Evolutionary conservation across 2,113 vertebrate genomes (phyloP).

Genomic region (Leucopsar rothschildi): DNA sequence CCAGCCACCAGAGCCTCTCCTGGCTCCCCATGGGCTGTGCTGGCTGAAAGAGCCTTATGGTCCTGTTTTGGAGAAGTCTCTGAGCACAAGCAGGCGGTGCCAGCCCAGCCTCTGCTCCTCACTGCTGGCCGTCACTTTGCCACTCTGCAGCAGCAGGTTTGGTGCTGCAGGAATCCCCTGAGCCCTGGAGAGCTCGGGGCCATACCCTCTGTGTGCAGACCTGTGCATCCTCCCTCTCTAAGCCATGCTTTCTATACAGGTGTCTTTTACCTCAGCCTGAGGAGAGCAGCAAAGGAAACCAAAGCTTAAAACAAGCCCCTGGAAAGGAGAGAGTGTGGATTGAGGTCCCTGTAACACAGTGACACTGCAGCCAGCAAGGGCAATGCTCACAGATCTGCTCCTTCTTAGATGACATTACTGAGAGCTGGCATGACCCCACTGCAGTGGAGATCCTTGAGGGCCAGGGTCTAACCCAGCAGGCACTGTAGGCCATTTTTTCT

Average conservation of each 20-base stretch:
- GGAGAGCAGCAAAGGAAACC: not conserved
- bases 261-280: not conserved
- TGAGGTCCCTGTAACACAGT: not conserved
- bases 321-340: not conserved
- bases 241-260: not conserved
- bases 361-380: not conserved
- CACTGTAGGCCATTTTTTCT: not conserved
- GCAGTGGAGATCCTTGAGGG: not conserved
- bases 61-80: not conserved
- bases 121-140: not conserved
- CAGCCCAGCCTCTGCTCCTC: not conserved
- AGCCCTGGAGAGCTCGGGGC: not conserved
- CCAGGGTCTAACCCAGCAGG: not conserved
- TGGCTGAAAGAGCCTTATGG: not conserved
- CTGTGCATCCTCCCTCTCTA: not conserved
- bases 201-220: not conserved
- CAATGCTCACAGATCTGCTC: not conserved
- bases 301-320: not conserved
- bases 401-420: accelerated
- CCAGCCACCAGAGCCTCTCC: not conserved
- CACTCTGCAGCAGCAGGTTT: not conserved
- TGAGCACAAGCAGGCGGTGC: not conserved
- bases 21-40: not conserved
- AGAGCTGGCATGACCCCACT: not conserved
- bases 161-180: not conserved